Evolutionary conservation across 2,113 vertebrate genomes (phyloP).

Genomic region (Pontoporia blainvillei): DNA sequence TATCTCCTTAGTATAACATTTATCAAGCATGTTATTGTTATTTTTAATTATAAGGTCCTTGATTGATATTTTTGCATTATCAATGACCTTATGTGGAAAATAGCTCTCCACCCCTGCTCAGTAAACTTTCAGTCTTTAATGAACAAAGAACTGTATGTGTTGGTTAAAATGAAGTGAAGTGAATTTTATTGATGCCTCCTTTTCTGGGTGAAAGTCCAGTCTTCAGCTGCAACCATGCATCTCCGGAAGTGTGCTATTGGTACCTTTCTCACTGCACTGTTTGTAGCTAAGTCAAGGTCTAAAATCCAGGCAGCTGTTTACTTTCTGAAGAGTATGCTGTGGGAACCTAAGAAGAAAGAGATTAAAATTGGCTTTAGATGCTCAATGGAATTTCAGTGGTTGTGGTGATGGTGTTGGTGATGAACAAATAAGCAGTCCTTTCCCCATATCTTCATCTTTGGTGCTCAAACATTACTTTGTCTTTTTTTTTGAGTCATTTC

Average conservation of each 20-base stretch:
- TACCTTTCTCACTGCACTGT: neutral
- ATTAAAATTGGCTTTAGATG: neutral
- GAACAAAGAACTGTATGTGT: neutral
- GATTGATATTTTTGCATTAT: conserved; percentile 6
- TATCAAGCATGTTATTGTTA: neutral
- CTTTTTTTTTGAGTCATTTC: neutral
- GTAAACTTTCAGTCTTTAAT: conserved; percentile 13
- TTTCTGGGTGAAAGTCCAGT: neutral
- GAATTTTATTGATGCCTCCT: neutral
- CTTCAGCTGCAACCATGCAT: neutral
- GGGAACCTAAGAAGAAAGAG: neutral
- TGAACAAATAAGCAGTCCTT: neutral
- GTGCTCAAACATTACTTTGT: neutral
- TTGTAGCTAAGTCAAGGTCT: conserved; percentile 7
- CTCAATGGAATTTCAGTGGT: neutral
- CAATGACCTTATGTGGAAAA: neutral
- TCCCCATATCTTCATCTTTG: neutral
- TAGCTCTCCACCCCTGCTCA: neutral
- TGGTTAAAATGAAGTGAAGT: conserved; percentile 1
- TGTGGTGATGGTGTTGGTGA: neutral
- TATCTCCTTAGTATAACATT: neutral
- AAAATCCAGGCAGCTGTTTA: neutral
- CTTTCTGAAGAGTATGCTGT: neutral
- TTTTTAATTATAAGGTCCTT: neutral
- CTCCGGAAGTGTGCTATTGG: neutral